A percentile compares a stretch with the other conserved stretches of the same genome.
phyloP scores from a whole-genome alignment of 2,888 invertebrate genomes.

The Andrena marginata region DNA sequence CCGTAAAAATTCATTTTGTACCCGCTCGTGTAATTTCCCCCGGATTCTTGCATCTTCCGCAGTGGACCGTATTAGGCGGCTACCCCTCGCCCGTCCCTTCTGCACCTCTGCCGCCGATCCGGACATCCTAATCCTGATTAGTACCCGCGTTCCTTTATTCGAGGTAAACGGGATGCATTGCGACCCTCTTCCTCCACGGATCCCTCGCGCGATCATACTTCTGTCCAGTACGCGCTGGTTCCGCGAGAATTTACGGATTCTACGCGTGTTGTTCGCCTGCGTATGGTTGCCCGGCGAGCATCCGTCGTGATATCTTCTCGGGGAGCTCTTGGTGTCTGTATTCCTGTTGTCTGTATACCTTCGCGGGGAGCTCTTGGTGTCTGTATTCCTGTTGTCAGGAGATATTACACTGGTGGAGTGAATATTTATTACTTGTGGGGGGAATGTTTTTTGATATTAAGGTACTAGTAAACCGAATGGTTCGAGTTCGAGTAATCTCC shows the following conservation, averaged over 20 bases:
- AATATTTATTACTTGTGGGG: neutral
- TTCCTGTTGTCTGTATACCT: neutral
- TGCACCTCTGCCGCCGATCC: conserved; percentile 11
- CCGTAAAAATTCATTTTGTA: conserved; percentile 77
- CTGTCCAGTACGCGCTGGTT: neutral
- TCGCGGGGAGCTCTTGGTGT: neutral
- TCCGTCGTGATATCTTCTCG: neutral
- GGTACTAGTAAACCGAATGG: too few relatives aligned
- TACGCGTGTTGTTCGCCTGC: neutral
- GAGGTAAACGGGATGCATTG: conserved; percentile 50
- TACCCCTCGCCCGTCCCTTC: conserved; percentile 27
- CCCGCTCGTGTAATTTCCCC: conserved; percentile 40
- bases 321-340: neutral
- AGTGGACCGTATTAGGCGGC: conserved; percentile 65
- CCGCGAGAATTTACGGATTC: neutral
- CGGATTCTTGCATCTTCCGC: conserved; percentile 71
- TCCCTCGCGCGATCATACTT: conserved; percentile 1
- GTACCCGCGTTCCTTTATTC: conserved; percentile 37
- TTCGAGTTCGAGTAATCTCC: too few relatives aligned
- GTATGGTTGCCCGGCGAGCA: neutral
- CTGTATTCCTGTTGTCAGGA: neutral
- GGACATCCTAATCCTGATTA: conserved; percentile 62
- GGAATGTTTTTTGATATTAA: neutral
- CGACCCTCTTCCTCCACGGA: conserved; percentile 22
- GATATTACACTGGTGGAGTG: neutral